These are phyloP conservation scores for Enteromius argenteus DNA, from an alignment of 2,797 vertebrate species.

Conservation along the genomic window DNA sequence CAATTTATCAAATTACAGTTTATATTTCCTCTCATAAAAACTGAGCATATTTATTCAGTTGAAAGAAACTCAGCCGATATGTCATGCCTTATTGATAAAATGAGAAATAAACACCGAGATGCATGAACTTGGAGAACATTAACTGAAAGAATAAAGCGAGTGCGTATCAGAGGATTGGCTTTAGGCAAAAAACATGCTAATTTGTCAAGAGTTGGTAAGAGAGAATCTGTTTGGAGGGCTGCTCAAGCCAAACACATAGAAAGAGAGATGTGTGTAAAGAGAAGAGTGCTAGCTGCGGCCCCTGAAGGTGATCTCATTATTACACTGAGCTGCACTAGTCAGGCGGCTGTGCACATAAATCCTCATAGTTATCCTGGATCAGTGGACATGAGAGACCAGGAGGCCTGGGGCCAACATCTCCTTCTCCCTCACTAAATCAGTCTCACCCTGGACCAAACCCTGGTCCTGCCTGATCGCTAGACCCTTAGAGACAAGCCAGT, in stretches of 20 bases:
- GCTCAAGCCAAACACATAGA: constrained; percentile 30
- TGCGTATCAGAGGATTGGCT: constrained; percentile 18
- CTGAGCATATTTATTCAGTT: background rate
- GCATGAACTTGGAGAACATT: background rate
- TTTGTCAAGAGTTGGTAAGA: constrained; percentile 29
- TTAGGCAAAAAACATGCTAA: constrained; percentile 47
- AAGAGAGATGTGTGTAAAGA: constrained; percentile 22
- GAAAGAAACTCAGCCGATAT: constrained; percentile 2
- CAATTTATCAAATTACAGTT: constrained; percentile 67
- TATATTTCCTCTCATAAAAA: constrained; percentile 40
- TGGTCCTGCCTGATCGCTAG: constrained; percentile 48
- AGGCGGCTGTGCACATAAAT: constrained; percentile 60
- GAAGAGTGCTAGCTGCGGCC: constrained; percentile 47
- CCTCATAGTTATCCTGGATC: constrained; percentile 61
- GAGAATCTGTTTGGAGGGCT: constrained; percentile 28
- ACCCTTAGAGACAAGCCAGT: constrained; percentile 40
- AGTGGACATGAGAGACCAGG: constrained; percentile 53
- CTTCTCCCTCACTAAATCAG: constrained; percentile 57
- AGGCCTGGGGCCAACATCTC: constrained; percentile 51
- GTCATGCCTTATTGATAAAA: constrained; percentile 17
- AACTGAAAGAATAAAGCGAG: background rate
- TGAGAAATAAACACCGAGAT: background rate
- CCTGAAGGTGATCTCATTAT: constrained; percentile 62
- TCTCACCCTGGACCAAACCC: constrained; percentile 39
- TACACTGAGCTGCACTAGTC: constrained; percentile 58